Percentiles rank a stretch among this genome's conserved stretches.
phyloP scores from a whole-genome alignment of 1,140 invertebrate genomes.

The Chironomus tepperi region DNA sequence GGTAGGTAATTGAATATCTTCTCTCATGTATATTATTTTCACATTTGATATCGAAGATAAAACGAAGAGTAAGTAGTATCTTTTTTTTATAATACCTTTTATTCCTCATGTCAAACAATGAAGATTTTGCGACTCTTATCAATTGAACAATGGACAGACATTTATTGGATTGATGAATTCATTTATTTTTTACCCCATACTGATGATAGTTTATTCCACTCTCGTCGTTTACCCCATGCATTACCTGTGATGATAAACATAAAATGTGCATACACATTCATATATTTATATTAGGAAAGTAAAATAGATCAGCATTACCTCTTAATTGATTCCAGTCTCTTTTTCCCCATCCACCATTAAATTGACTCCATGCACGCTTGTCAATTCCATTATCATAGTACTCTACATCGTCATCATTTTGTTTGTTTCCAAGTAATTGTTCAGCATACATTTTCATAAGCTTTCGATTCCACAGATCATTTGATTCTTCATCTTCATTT shows the following conservation, averaged over 20 bases:
- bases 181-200: conserved; percentile 16
- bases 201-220: not conserved
- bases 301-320: not conserved
- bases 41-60: conserved; percentile 8
- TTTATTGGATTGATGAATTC: not conserved
- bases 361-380: conserved; percentile 6
- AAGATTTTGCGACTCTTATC: not conserved
- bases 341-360: not conserved
- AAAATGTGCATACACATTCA: too few species aligned
- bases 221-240: not conserved
- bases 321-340: not conserved
- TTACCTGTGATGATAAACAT: too few species aligned
- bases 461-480: not conserved
- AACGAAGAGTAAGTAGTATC: not conserved
- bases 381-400: not conserved
- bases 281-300: too few species aligned
- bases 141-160: conserved; percentile 17
- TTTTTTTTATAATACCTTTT: too few species aligned
- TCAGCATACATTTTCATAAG: not conserved
- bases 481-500: not conserved
- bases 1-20: not conserved
- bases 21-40: not conserved
- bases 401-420: not conserved
- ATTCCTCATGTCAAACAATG: not conserved
- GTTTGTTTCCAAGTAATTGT: not conserved